phyloP scores from a whole-genome alignment of 2,888 invertebrate species.

The Ichneumoninae sp. region DNA sequence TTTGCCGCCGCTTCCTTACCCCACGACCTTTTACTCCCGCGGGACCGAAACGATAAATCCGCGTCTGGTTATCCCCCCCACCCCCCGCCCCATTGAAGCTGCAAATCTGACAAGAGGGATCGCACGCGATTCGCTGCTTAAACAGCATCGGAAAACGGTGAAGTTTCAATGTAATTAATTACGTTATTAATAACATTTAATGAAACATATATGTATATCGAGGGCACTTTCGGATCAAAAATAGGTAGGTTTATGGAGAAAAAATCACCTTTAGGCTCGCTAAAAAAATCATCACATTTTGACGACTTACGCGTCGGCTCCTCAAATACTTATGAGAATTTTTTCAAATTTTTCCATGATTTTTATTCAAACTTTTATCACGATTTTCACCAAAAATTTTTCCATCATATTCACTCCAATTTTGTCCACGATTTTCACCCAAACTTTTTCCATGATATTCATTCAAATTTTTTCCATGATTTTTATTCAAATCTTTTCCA shows the following conservation, averaged over 20 bases:
- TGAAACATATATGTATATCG: neutral
- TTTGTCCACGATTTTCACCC: too few species aligned
- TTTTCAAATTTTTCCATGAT: neutral
- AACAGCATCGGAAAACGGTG: neutral
- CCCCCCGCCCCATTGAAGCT: neutral
- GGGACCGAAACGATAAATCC: conserved; percentile 27
- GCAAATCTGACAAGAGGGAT: neutral
- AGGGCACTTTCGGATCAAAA: neutral
- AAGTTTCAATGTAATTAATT: neutral
- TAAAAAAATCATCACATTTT: neutral
- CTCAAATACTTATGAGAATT: neutral
- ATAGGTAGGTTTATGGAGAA: neutral
- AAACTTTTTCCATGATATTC: too few species aligned
- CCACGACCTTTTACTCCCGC: conserved; percentile 6
- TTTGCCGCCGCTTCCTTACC: neutral
- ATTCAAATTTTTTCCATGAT: neutral
- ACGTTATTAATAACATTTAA: neutral
- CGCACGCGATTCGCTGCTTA: neutral
- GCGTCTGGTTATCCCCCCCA: neutral
- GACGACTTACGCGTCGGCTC: neutral
- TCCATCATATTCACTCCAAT: too few species aligned
- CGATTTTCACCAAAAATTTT: too few species aligned
- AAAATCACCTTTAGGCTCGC: too few species aligned
- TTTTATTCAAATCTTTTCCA: neutral
- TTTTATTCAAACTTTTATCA: too few species aligned